Conservation (phyloP, 2,113 vertebrate species). For the Balaenoptera acutorostrata region DNA sequence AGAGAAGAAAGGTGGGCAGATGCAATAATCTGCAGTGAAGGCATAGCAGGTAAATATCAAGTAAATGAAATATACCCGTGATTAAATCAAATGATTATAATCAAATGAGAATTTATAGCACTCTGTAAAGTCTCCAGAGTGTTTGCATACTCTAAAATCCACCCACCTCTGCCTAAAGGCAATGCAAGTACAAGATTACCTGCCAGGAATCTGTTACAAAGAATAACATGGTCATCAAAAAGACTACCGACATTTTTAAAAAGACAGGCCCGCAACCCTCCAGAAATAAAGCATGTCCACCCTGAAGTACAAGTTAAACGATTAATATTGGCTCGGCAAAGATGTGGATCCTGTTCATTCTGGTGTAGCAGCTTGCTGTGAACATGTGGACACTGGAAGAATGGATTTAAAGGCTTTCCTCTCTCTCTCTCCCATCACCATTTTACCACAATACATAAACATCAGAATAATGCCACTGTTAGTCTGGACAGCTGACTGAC, state of each 20-base stretch:
- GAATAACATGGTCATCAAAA: conserved; percentile 41
- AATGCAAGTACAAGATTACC: conserved; percentile 62
- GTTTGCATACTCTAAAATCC: conserved; percentile 6
- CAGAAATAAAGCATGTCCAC: not conserved
- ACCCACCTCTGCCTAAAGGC: conserved; percentile 66
- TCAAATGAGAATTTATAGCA: not conserved
- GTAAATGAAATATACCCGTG: not conserved
- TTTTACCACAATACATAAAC: not conserved
- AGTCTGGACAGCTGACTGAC: conserved; percentile 45
- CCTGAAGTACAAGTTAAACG: not conserved
- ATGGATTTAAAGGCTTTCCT: not conserved
- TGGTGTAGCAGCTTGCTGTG: not conserved
- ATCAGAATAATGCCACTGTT: not conserved
- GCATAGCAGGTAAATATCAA: not conserved
- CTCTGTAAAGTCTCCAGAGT: not conserved
- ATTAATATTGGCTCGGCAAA: not conserved
- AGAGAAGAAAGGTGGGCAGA: not conserved
- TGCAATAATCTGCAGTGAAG: not conserved
- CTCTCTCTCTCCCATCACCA: not conserved
- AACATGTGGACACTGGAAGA: not conserved
- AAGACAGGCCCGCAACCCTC: conserved; percentile 50
- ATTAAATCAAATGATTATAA: not conserved
- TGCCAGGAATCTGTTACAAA: conserved; percentile 75
- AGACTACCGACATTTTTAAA: conserved; percentile 31
- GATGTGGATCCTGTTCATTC: not conserved